Evolutionary conservation across 2,113 vertebrate genomes (phyloP), one percentile per base, ranked within the genome.

Genomic region (Oryzias celebensis): DNA sequence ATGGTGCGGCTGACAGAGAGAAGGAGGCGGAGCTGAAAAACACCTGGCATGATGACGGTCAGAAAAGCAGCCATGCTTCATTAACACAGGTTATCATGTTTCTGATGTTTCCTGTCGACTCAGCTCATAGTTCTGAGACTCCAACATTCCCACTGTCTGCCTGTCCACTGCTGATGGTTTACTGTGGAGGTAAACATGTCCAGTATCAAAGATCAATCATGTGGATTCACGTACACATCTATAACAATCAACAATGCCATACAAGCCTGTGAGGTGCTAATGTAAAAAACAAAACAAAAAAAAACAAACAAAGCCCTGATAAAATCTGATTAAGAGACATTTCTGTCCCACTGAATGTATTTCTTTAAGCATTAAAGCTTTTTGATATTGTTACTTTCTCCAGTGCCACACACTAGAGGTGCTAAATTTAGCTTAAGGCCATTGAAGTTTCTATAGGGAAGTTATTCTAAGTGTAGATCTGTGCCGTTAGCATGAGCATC

Each of bases 381-480:
- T 85, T 82, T 65, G 78, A 83, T 73, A 77, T 65, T 64, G 65
- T 74, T 76, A 18, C 82, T 80, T 81, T 78, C 77, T 80, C 71
- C 14, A 36, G 71, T 71, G 75, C 52, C 64, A 12, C 20, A 43
- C 68, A 83, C 83, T 61, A 75, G 61, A 87, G 54, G 62, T 68
- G 65, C 70, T 81, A 68, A 26, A 65, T 81, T 81, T 75, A 70
- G 68, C 76, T 82, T 65, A 47, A 20, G 80, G 78, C 75, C 45
- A 52, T 52, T 76, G 62, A 50, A 15, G 76, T 74, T 75, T 62
- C 55, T 70, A 50, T 46, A 68, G 66, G 73, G 14, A 53, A 66
- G 57, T 62, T 67, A 61, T 43, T 73, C 62, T 60, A 64, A 75
- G 80, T 36, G 22, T 61, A 72, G 73, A 45, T 73, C 42, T 60